Base-by-base conservation (phyloP, 2,888 invertebrate genomes). In the Patella ulyssiponensis region DNA sequence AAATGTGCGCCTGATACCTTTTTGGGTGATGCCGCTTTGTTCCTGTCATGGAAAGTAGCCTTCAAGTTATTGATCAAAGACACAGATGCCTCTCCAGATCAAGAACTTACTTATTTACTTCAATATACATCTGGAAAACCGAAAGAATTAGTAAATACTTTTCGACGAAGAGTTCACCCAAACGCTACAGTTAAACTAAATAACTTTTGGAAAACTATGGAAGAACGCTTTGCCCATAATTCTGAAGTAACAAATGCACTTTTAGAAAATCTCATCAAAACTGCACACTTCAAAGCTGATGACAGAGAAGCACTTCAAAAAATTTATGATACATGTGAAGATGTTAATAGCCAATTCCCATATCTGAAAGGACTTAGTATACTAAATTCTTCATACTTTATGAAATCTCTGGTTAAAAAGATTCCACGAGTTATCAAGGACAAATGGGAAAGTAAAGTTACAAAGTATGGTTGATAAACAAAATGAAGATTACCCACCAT, bases 251-350 rank as follows among this genome's bases (percentile, higher is more conserved):
- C 64, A 11, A 64, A 64, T n/a, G 64, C 64, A 20, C 20, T 64
- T 20, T 9, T 64, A 20, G 23, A 64, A n/a, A 64, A 64, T n/a
- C 64, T 64, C n/a, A n/a, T 20, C 20, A n/a, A 64, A 64, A 23
- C 64, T 20, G 64, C 64, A 3, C 20, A 64, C 11, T 64, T 20
- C 64, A 64, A 64, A 12, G 23, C 1, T 64, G 64, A 64, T n/a
- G 64, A 64, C 20, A 7, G 64, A 64, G 64, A 64, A 64, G 64
- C 64, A n/a, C 23, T 64, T 64, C 64, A 64, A 14, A n/a, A 64
- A 0, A 20, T 64, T 64, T 20, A 64, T 64, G 64, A 64, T 12
- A 23, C 23, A 64, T 64, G 64, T 17, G 64, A 64, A 64, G 64
- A 64, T 64, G 64, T 64, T 14, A 64, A 64, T 23, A 64, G 20